Conservation (phyloP, 2,113 vertebrate genomes). For the Oxygymnocypris stewartii region DNA sequence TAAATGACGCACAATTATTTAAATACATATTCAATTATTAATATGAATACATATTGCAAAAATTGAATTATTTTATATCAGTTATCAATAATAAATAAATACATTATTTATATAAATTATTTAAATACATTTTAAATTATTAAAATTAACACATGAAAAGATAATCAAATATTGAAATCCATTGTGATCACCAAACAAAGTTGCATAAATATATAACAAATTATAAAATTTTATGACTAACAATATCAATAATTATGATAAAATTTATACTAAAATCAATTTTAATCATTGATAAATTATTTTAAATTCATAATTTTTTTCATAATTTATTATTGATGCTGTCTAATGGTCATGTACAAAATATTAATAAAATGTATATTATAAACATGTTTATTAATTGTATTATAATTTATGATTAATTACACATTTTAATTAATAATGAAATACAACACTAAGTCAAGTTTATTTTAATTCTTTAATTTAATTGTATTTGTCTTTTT, state of each 20-base stretch:
- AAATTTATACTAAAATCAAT: not conserved
- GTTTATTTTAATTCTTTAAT: too few relatives aligned
- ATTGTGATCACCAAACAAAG: not conserved
- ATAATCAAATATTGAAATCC: not conserved
- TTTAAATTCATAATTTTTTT: not conserved
- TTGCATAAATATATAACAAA: not conserved
- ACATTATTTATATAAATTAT: too few relatives aligned
- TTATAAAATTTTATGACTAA: not conserved
- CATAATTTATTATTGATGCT: too few relatives aligned
- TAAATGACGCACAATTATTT: not conserved
- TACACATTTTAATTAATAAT: not conserved
- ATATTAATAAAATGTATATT: too few relatives aligned
- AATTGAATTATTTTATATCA: too few relatives aligned
- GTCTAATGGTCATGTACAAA: too few relatives aligned
- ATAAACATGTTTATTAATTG: not conserved
- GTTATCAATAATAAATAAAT: too few relatives aligned
- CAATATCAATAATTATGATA: not conserved
- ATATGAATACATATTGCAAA: not conserved
- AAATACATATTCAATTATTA: not conserved
- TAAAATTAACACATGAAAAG: not conserved
- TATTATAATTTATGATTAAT: not conserved
- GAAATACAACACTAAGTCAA: too few relatives aligned
- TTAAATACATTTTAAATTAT: too few relatives aligned
- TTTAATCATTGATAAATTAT: not conserved
- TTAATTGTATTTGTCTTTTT: too few relatives aligned